These are phyloP conservation scores for Saccopteryx leptura DNA, from an alignment of 2,113 vertebrate genomes.

Conservation along the genomic window DNA sequence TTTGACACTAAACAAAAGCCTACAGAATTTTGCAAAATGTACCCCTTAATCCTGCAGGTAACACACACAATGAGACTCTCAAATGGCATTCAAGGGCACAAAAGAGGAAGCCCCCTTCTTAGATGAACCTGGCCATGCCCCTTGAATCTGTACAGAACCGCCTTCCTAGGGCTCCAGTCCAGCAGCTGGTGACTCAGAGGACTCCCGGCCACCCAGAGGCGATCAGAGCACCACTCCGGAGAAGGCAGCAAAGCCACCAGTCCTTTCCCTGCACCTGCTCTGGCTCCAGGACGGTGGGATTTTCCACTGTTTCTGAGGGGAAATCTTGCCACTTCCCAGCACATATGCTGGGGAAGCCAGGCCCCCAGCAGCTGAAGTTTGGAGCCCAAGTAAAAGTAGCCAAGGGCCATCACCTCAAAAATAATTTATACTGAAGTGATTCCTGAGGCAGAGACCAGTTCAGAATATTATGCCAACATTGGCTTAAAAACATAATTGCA, in stretches of 20 bases:
- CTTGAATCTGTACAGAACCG: neutral
- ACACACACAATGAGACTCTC: neutral
- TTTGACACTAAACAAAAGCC: neutral
- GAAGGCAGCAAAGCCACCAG: neutral
- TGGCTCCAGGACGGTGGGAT: accelerated
- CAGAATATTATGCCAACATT: accelerated
- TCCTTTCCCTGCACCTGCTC: neutral
- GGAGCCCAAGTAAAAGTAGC: neutral
- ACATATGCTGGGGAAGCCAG: neutral
- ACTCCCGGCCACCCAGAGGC: neutral
- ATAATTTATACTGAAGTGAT: neutral
- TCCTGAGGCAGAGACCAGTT: neutral
- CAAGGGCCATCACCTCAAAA: neutral
- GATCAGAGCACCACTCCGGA: neutral
- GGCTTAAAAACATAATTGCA: neutral
- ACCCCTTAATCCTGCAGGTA: neutral
- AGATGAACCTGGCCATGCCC: neutral
- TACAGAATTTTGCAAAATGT: neutral
- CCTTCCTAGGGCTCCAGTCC: neutral
- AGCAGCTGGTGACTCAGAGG: neutral
- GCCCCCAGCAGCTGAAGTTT: neutral
- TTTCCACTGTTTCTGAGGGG: neutral
- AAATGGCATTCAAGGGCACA: neutral
- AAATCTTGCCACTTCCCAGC: neutral
- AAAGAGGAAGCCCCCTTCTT: neutral